These are phyloP conservation scores for Hyles euphorbiae DNA, from an alignment of 1,140 invertebrate species.

Conservation along the genomic window DNA sequence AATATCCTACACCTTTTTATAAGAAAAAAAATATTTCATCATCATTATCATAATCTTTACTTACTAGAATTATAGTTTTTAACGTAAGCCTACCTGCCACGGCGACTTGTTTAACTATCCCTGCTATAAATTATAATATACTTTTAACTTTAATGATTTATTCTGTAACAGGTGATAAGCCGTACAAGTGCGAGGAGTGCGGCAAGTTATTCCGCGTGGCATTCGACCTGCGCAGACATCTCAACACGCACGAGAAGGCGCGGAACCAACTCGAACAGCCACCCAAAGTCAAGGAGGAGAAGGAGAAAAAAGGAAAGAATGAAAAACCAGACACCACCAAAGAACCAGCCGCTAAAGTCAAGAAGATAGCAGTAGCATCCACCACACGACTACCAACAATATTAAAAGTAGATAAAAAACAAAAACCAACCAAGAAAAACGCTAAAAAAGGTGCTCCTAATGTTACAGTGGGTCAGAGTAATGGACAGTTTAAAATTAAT, in stretches of 20 bases:
- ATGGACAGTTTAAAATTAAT: slow-evolving; percentile 34
- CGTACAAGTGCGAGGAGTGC: slow-evolving; percentile 86
- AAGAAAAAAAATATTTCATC: too few species aligned
- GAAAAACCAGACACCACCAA: slow-evolving; percentile 8
- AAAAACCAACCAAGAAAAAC: slow-evolving; percentile 30
- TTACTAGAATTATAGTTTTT: too few species aligned
- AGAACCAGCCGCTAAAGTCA: slow-evolving; percentile 13
- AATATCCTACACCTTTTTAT: too few species aligned
- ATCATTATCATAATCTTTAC: too few species aligned
- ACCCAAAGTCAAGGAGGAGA: slow-evolving; percentile 17
- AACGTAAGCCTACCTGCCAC: too few species aligned
- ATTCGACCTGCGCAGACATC: slow-evolving; percentile 92
- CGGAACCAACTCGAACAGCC: slow-evolving; percentile 29
- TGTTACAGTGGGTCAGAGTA: slow-evolving; percentile 41
- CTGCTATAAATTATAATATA: too few species aligned
- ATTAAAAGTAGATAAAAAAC: slow-evolving; percentile 40
- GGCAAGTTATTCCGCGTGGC: slow-evolving; percentile 89
- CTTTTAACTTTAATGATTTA: too few species aligned
- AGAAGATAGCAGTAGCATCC: slow-evolving; percentile 25
- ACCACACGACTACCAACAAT: slow-evolving; percentile 23
- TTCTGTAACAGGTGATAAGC: slow-evolving; percentile 81
- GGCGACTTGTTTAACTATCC: too few species aligned
- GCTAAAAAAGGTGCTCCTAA: slow-evolving; percentile 49
- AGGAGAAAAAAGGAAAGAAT: slow-evolving; percentile 18
- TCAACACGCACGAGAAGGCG: slow-evolving; percentile 81